Evolutionary conservation across 2,888 invertebrate genomes (phyloP).

Genomic region (Apocheima hispidaria): DNA sequence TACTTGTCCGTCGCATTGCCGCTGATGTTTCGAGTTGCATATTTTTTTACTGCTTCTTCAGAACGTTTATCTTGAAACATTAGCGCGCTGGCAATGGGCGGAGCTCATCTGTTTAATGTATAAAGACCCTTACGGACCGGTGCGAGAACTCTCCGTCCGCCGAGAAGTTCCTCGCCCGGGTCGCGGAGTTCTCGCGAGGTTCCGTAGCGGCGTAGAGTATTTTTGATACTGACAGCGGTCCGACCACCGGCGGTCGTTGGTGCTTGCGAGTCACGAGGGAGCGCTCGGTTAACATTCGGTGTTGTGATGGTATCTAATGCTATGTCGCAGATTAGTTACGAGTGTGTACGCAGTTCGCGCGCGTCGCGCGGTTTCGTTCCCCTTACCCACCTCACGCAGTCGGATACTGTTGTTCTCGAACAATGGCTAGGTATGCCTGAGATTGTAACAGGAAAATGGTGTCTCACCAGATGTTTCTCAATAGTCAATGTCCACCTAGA

Average conservation of each 20-base stretch:
- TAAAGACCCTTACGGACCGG: slow-evolving; percentile 5
- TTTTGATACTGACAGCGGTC: slow-evolving; percentile 60
- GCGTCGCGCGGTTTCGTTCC: not conserved
- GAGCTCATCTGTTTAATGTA: slow-evolving; percentile 20
- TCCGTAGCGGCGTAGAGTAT: slow-evolving; percentile 32
- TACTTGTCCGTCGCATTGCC: slow-evolving; percentile 31
- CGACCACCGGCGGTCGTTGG: slow-evolving; percentile 80
- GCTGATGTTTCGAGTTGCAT: slow-evolving; percentile 39
- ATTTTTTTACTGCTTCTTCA: slow-evolving; percentile 59
- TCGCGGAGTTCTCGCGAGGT: not conserved
- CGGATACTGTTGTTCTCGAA: slow-evolving; percentile 6
- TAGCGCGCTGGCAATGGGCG: slow-evolving; percentile 11
- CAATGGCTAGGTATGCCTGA: not conserved
- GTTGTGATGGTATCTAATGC: slow-evolving; percentile 58
- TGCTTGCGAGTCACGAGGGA: slow-evolving; percentile 70
- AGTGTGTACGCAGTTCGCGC: slow-evolving; percentile 1
- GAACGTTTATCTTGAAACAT: slow-evolving; percentile 19
- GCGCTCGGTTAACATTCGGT: slow-evolving; percentile 56
- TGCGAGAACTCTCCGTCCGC: not conserved
- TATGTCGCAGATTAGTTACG: slow-evolving; percentile 15
- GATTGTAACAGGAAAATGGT: slow-evolving; percentile 5
- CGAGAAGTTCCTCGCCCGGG: too few species aligned
- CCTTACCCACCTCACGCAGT: slow-evolving; percentile 26
- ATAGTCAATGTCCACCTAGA: slow-evolving; percentile 2
- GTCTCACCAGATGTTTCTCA: slow-evolving; percentile 1